Conservation (phyloP, 2,113 vertebrate species). For the Mustela lutreola region DNA sequence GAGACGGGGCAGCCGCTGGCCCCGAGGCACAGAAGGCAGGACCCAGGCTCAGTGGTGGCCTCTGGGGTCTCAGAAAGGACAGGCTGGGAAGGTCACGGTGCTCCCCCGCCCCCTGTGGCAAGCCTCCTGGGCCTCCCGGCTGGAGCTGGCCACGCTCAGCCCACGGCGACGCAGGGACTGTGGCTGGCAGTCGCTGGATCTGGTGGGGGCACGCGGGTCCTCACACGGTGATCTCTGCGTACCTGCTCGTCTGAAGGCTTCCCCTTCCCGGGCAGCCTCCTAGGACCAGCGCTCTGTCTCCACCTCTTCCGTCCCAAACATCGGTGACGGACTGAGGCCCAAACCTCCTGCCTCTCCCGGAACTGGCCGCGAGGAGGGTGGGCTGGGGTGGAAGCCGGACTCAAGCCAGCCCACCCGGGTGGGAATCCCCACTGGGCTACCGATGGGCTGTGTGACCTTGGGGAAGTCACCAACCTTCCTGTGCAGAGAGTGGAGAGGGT, state of each 20-base stretch:
- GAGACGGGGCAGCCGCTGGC: neutral
- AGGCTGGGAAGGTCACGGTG: neutral
- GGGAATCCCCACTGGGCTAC: neutral
- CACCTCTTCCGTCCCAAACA: accelerated
- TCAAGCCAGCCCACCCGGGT: neutral
- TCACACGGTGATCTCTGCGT: accelerated
- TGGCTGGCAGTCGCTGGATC: neutral
- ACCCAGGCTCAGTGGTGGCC: neutral
- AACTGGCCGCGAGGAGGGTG: neutral
- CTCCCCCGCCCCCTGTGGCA: too few relatives aligned
- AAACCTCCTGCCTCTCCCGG: neutral
- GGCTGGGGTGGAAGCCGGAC: neutral
- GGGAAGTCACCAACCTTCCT: neutral
- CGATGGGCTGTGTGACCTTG: neutral
- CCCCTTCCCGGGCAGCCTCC: neutral
- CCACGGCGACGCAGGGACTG: accelerated
- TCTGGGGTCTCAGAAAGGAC: neutral
- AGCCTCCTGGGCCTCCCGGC: neutral
- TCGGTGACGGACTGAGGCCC: neutral
- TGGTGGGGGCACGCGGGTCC: neutral
- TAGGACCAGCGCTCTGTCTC: neutral
- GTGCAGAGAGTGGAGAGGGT: neutral
- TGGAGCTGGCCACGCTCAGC: neutral
- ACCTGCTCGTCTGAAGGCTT: neutral
- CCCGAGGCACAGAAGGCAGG: neutral